Evolutionary conservation across 2,888 invertebrate species (phyloP).

Genomic region (Pocota personata): DNA sequence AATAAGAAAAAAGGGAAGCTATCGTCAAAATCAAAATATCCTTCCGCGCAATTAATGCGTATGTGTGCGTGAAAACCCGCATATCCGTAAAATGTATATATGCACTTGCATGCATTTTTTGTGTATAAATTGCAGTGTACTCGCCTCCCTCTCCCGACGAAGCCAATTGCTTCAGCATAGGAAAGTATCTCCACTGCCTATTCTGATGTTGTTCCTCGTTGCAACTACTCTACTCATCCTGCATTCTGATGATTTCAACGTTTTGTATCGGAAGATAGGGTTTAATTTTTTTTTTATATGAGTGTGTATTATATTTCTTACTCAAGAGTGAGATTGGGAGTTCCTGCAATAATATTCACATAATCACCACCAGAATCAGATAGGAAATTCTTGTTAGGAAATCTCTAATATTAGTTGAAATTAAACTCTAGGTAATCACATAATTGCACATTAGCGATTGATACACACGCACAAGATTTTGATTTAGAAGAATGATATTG

Average conservation of each 20-base stretch:
- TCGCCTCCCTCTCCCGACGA: slow-evolving; percentile 5
- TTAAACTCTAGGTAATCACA: background rate
- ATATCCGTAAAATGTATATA: slow-evolving; percentile 2
- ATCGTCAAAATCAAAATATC: slow-evolving; percentile 29
- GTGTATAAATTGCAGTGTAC: slow-evolving; percentile 30
- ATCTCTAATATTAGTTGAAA: background rate
- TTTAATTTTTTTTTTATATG: background rate
- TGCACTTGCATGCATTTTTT: slow-evolving; percentile 20
- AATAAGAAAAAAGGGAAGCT: slow-evolving; percentile 30
- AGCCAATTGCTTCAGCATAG: background rate
- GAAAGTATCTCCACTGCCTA: background rate
- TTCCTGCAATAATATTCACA: background rate
- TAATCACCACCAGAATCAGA: background rate
- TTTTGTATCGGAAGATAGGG: slow-evolving; percentile 4
- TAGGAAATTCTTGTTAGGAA: background rate
- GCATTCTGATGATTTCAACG: background rate
- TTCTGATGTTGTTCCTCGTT: slow-evolving; percentile 14
- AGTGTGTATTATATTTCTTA: background rate
- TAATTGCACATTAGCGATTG: no score
- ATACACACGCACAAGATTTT: no score
- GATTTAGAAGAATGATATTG: no score
- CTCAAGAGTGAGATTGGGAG: background rate
- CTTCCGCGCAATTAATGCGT: slow-evolving; percentile 23
- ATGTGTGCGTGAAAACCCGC: slow-evolving; percentile 17
- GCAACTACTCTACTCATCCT: background rate